Conservation (phyloP, 2,888 invertebrate species). For the Physocephala rufipes region DNA sequence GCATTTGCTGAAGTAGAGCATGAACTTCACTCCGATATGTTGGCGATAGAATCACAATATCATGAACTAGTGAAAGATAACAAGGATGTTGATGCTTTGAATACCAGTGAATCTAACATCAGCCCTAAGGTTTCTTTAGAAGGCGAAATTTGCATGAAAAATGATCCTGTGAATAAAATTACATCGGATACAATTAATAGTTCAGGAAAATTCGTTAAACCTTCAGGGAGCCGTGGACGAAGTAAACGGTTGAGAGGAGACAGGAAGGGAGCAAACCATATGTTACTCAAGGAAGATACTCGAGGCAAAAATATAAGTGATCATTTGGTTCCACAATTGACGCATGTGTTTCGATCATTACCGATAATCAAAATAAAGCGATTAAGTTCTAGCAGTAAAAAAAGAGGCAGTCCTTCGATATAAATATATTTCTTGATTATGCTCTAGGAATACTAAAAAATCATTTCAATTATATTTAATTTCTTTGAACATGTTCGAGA, state of each 20-base stretch:
- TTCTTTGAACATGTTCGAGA: too few relatives aligned
- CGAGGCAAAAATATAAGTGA: slow-evolving; percentile 23
- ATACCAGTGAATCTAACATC: not conserved
- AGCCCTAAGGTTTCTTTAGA: not conserved
- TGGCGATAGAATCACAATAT: too few relatives aligned
- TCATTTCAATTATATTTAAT: too few relatives aligned
- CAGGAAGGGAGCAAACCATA: not conserved
- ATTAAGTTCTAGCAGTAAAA: too few relatives aligned
- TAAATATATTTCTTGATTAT: too few relatives aligned
- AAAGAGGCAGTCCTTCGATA: too few relatives aligned
- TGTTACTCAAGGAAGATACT: slow-evolving; percentile 18
- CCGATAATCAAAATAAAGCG: not conserved
- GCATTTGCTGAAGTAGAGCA: too few relatives aligned
- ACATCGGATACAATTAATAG: not conserved
- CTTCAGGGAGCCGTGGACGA: not conserved
- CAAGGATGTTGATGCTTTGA: too few relatives aligned
- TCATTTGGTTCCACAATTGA: slow-evolving; percentile 39
- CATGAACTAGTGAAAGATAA: too few relatives aligned
- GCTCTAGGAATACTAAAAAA: too few relatives aligned
- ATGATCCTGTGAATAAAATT: not conserved
- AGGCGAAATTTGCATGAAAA: not conserved
- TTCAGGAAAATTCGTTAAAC: not conserved
- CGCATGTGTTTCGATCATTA: slow-evolving; percentile 38
- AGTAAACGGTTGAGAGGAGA: not conserved
- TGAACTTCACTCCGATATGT: too few relatives aligned